Percentiles rank a stretch among this genome's conserved stretches.
phyloP scores from a whole-genome alignment of 2,888 invertebrate genomes.

The Frankliniella intonsa region DNA sequence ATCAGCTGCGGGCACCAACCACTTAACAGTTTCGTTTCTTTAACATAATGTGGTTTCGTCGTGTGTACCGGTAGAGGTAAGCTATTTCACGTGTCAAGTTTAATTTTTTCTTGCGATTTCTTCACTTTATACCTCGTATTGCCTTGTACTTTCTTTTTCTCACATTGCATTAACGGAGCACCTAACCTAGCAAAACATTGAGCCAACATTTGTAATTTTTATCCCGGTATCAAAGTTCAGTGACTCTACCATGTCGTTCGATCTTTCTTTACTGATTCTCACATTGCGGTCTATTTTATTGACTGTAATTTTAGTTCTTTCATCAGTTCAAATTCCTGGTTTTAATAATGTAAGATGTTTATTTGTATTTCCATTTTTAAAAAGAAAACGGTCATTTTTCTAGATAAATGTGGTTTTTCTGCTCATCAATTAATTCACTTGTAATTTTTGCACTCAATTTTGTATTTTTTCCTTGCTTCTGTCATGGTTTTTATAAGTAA shows the following conservation, averaged over 20 bases:
- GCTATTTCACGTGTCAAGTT: neutral
- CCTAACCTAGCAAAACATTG: neutral
- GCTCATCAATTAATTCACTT: neutral
- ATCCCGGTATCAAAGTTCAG: neutral
- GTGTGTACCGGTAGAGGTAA: neutral
- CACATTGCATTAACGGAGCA: neutral
- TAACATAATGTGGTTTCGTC: neutral
- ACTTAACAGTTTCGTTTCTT: neutral
- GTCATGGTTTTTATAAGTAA: too few relatives aligned
- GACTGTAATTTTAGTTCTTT: too few relatives aligned
- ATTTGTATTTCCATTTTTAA: neutral
- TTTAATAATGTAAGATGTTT: neutral
- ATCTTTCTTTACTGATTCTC: too few relatives aligned
- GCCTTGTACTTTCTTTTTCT: neutral
- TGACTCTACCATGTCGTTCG: too few relatives aligned
- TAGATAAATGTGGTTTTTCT: neutral
- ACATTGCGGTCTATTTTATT: too few relatives aligned
- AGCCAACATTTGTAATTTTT: neutral
- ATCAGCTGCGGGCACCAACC: neutral
- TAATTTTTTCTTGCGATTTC: neutral
- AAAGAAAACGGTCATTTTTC: neutral
- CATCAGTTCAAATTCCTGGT: too few relatives aligned
- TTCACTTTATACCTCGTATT: neutral
- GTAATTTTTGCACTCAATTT: too few relatives aligned
- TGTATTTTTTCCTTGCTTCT: too few relatives aligned